Conservation (phyloP, 1,140 invertebrate species). For the Rhagoletis zephyria region DNA sequence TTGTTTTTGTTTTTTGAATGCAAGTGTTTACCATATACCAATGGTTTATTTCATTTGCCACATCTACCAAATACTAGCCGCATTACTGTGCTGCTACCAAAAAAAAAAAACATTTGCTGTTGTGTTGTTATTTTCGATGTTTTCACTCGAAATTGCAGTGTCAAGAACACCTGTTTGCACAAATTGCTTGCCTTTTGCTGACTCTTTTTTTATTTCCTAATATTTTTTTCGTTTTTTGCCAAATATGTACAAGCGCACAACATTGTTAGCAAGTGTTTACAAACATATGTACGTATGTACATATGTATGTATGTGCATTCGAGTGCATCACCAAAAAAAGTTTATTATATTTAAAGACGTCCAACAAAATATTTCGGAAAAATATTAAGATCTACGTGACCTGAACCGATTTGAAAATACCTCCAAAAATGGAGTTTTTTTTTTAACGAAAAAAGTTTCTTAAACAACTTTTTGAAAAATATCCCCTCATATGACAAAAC, state of each 20-base stretch:
- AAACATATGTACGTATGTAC: neutral
- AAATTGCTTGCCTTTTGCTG: neutral
- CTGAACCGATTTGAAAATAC: too few relatives aligned
- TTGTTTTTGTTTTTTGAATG: neutral
- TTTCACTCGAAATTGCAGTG: slow-evolving; percentile 44
- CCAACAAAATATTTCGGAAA: too few relatives aligned
- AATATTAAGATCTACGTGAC: too few relatives aligned
- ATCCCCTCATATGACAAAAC: too few relatives aligned
- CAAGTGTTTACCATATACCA: too few relatives aligned
- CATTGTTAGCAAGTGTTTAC: neutral
- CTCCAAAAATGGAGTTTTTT: too few relatives aligned
- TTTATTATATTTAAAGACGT: neutral
- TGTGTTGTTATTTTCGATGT: slow-evolving; percentile 37
- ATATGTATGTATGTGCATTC: neutral
- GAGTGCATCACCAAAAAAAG: too few relatives aligned
- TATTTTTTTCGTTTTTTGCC: neutral
- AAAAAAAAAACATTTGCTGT: neutral
- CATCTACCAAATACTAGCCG: neutral
- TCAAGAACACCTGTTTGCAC: slow-evolving; percentile 34
- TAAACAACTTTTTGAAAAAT: too few relatives aligned
- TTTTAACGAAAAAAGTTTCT: too few relatives aligned
- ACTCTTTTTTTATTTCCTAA: neutral
- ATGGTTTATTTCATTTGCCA: too few relatives aligned
- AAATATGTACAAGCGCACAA: neutral
- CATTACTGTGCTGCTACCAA: neutral